A percentile compares a stretch with the other conserved stretches of the same genome.
Evolutionary conservation across 2,113 vertebrate species (phyloP).

Genomic region (Probosciger aterrimus): DNA sequence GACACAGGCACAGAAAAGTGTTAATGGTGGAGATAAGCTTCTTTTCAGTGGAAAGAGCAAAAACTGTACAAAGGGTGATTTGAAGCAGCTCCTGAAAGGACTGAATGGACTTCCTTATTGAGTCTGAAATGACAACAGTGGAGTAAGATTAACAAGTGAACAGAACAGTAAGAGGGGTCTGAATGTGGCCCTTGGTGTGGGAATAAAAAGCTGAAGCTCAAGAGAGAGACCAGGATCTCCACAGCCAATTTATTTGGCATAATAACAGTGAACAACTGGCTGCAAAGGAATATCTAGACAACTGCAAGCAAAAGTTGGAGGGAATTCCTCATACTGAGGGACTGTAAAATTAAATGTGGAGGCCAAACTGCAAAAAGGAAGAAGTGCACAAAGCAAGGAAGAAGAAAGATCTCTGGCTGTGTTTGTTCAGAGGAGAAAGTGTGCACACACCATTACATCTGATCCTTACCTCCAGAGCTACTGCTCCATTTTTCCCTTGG

Average conservation of each 20-base stretch:
- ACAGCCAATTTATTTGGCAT: background rate
- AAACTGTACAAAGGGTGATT: background rate
- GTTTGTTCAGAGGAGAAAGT: background rate
- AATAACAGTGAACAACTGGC: background rate
- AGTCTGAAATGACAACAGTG: background rate
- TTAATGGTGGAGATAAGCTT: background rate
- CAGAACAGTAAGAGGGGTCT: background rate
- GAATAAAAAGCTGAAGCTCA: background rate
- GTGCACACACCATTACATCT: background rate
- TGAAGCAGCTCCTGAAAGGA: background rate
- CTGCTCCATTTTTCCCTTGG: constrained; percentile 76
- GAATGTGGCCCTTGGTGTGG: background rate
- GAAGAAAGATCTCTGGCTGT: background rate
- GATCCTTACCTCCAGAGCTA: constrained; percentile 79
- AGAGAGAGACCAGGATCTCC: background rate
- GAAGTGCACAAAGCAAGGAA: background rate
- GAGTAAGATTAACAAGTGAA: background rate
- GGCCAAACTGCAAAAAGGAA: background rate
- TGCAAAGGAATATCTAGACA: background rate
- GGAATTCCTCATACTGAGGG: background rate
- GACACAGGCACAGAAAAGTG: background rate
- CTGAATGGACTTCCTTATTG: background rate
- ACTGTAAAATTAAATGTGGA: background rate
- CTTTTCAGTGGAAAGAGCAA: background rate
- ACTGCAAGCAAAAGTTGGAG: background rate